Evolutionary conservation across 2,888 invertebrate genomes (phyloP), one percentile per base, ranked within the genome.

Genomic region (Idaea aversata): DNA sequence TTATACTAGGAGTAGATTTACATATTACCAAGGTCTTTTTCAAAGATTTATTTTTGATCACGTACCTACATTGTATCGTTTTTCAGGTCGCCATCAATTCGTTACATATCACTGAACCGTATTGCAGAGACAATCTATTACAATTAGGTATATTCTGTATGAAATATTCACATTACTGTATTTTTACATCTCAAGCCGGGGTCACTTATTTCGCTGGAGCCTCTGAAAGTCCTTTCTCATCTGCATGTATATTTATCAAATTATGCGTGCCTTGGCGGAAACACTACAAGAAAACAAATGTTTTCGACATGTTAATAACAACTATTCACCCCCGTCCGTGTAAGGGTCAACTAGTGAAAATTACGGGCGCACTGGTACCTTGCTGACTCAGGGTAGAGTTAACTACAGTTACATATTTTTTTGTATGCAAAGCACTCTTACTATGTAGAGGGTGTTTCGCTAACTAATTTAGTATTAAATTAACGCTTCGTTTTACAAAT

Each of bases 231-330:
- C 61, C 61, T 57, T 61, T 65, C 34, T 63, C 65, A 63, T 68
- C 68, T 64, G 62, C 71, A 71, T 70, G 68, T 69, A 70, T 70
- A 68, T 70, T 70, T 64, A 67, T 67, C 65, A 59, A 65, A 35
- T 65, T 71, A 69, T 71, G 69, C 65, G 70, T 69, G 65, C 62
- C 67, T 59, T 69, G 66, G 63, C 67, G 67, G 62, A 16, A 16
- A 13, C 2, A 63, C 57, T 62, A 59, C 65, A 38, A 60, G 63
- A 63, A 57, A 47, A 65, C 65, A 65, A 64, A 64, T 61, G 64
- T 63, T 70, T 70, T 67, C 67, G 63, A 65, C 64, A 62, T 61
- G 61, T 59, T 69, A 68, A 63, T 65, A 47, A 47, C 47, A 47
- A 15, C 63, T 38, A 59, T 63, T 59, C 59, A 25, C 16, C 59